Conservation (phyloP, 2,888 invertebrate genomes). For the Macroteleia sp. region DNA sequence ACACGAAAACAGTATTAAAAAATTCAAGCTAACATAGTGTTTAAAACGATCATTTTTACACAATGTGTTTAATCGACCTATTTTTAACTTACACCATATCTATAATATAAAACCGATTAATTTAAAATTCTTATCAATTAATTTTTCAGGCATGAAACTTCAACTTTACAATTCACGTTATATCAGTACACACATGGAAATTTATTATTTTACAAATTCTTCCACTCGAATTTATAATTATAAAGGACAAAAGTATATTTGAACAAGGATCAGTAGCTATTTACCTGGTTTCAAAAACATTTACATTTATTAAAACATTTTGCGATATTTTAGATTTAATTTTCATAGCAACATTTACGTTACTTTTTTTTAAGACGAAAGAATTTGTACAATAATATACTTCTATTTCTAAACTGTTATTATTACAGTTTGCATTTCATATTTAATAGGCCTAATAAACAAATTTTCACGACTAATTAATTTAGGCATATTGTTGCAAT, state of each 20-base stretch:
- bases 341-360: too few species aligned
- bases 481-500: slow-evolving; percentile 29
- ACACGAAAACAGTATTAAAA: neutral
- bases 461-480: slow-evolving; percentile 5
- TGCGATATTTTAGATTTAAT: too few species aligned
- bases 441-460: slow-evolving; percentile 47
- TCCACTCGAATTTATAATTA: too few species aligned
- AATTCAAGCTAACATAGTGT: slow-evolving; percentile 25
- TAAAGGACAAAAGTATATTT: too few species aligned
- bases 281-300: too few species aligned
- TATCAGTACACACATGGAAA: slow-evolving; percentile 7
- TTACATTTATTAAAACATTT: too few species aligned
- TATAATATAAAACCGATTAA: slow-evolving; percentile 18
- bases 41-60: slow-evolving; percentile 17
- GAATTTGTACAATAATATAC: slow-evolving; percentile 41
- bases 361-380: too few species aligned
- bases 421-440: slow-evolving; percentile 27
- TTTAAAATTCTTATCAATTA: slow-evolving; percentile 28
- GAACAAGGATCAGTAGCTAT: too few species aligned
- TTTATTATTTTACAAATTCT: slow-evolving; percentile 33
- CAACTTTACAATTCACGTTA: slow-evolving; percentile 15
- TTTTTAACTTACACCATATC: slow-evolving; percentile 28
- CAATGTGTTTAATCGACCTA: slow-evolving; percentile 20
- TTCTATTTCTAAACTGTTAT: slow-evolving; percentile 13
- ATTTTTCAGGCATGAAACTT: slow-evolving; percentile 29